Evolutionary conservation across 2,888 invertebrate species (phyloP), one percentile per base, ranked within the genome.

Genomic region (Zonitis immaculata): DNA sequence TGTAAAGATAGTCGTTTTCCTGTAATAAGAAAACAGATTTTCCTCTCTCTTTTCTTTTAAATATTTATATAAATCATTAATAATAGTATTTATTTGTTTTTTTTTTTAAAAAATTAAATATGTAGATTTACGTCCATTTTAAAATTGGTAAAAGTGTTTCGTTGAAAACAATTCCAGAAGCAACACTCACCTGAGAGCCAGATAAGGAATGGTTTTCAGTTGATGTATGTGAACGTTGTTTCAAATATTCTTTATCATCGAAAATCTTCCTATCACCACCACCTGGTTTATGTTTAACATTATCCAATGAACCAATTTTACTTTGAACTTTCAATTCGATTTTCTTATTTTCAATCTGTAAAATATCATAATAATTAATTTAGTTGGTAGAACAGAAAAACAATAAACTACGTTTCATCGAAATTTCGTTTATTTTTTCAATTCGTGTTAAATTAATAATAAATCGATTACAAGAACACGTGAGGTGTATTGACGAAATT

Each of bases 191-290:
- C 80, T 82, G 81, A 63, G 81, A 79, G 58, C 75, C 74, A 65
- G 79, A 78, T 58, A 79, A 72, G 66, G 80, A 80, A 69, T 79
- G 77, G 64, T 79, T 77, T 66, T 78, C 76, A 71, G 79, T 79
- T 56, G 80, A 81, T 73, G 69, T 62, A 27, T 66, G 68, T n/a
- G 75, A 72, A 42, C 81, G 82, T 80, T 92, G 91, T 79, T 88
- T 89, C 75, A 92, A 83, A 80, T 93, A 93, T 60, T 89, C 89
- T 79, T 89, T 91, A 78, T 93, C 93, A 74, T 93, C 91, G 76
- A 92, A 93, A 72, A 94, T 94, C 81, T 93, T 95, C 78, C 91
- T 89, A 65, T 93, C 91, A 44, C 95, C 95, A 58, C 95, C 95
- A 66, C 93, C 91, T 52, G 95, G 93, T 79, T 84, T 90, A 80